Conservation (phyloP, 2,888 invertebrate species). For the Aphodius granarius region DNA sequence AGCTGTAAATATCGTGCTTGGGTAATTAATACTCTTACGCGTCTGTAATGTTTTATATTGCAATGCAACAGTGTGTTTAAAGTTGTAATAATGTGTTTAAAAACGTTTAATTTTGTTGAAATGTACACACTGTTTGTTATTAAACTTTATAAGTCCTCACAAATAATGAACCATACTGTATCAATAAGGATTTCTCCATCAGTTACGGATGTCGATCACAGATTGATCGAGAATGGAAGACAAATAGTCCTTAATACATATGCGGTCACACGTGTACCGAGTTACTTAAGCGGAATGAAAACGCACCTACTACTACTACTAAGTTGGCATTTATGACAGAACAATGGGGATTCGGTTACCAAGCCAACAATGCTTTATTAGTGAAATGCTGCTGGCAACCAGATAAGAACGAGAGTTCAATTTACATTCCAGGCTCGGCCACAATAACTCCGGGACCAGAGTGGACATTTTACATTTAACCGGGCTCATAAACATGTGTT, state of each 20-base stretch:
- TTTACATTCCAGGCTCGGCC: conserved; percentile 52
- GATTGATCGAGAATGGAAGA: background rate
- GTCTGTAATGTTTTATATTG: too few relatives aligned
- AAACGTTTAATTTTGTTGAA: too few relatives aligned
- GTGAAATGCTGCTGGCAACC: conserved; percentile 49
- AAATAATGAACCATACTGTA: too few relatives aligned
- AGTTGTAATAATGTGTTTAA: too few relatives aligned
- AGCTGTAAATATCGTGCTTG: conserved; percentile 51
- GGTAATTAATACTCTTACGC: conserved; percentile 48
- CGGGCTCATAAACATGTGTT: conserved; percentile 41
- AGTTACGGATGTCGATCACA: background rate
- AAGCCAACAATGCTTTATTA: conserved; percentile 53
- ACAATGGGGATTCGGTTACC: conserved; percentile 51
- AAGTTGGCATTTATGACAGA: conserved; percentile 43
- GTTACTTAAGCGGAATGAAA: background rate
- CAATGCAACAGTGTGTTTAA: too few relatives aligned
- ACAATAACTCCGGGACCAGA: conserved; percentile 45
- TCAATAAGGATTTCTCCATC: too few relatives aligned
- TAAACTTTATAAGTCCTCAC: too few relatives aligned
- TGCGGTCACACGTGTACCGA: background rate
- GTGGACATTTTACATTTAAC: conserved; percentile 51
- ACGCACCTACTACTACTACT: conserved; percentile 9
- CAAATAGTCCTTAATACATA: background rate
- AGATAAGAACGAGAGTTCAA: conserved; percentile 52
- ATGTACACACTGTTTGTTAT: too few relatives aligned